Percentiles rank a stretch among this genome's conserved stretches.
These are phyloP conservation scores for Dasypogon diadema DNA, from an alignment of 2,888 invertebrate genomes.

Conservation along the genomic window DNA sequence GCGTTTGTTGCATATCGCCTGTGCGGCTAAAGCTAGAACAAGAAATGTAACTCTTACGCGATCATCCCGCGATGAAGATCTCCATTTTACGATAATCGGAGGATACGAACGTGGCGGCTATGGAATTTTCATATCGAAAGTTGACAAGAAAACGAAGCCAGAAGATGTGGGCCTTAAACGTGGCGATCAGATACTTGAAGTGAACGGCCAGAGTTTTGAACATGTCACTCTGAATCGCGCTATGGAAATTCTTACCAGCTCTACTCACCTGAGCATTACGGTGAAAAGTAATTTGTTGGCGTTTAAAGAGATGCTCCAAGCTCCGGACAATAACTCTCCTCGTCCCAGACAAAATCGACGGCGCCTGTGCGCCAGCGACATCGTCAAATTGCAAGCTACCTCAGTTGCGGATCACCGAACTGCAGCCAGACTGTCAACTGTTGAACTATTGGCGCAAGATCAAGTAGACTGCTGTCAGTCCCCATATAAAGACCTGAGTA, in stretches of 20 bases:
- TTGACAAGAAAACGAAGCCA: conserved; percentile 92
- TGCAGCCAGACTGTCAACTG: conserved; percentile 76
- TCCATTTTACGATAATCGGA: conserved; percentile 94
- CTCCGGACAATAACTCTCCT: conserved; percentile 84
- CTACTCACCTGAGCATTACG: conserved; percentile 95
- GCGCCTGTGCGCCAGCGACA: conserved; percentile 71
- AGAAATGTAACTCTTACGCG: conserved; percentile 92
- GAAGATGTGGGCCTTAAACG: conserved; percentile 96
- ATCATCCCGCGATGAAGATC: conserved; percentile 90
- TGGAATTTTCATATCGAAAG: conserved; percentile 95
- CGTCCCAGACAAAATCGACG: conserved; percentile 67
- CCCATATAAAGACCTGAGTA: conserved; percentile 69
- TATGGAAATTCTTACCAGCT: conserved; percentile 90
- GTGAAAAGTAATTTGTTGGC: conserved; percentile 97
- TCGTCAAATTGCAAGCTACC: conserved; percentile 74
- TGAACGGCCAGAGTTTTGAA: conserved; percentile 96
- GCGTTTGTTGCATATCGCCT: conserved; percentile 92
- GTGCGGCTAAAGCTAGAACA: conserved; percentile 95
- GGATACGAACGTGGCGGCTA: conserved; percentile 91
- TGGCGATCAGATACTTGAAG: conserved; percentile 97
- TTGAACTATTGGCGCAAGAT: conserved; percentile 72
- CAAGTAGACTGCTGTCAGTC: conserved; percentile 69
- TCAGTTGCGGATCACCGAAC: conserved; percentile 63
- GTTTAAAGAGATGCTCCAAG: conserved; percentile 77
- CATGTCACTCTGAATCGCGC: conserved; percentile 93